These are phyloP conservation scores for Aptenodytes forsteri DNA, from an alignment of 2,113 vertebrate species.

Conservation along the genomic window DNA sequence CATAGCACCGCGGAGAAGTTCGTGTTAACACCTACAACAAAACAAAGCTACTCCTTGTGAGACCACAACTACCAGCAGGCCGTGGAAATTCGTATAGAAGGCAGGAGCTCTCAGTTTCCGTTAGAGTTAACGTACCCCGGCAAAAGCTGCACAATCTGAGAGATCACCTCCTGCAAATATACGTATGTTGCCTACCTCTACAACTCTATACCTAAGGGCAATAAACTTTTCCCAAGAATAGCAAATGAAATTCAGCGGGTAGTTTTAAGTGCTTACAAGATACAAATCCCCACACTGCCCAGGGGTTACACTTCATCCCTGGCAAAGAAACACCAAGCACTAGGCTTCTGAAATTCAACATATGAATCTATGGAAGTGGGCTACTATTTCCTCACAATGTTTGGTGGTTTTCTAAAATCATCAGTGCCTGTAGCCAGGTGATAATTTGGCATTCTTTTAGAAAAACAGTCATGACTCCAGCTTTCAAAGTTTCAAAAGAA, in stretches of 20 bases:
- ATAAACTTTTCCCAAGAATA: neutral
- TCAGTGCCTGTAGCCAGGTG: neutral
- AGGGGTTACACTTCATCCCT: neutral
- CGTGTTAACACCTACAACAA: neutral
- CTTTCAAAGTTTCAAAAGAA: neutral
- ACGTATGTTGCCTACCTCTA: fast-evolving
- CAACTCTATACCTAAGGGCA: neutral
- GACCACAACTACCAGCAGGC: neutral
- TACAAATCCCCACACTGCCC: neutral
- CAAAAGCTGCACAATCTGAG: neutral
- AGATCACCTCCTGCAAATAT: neutral
- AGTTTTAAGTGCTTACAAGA: neutral
- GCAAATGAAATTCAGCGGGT: neutral
- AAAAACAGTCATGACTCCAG: neutral
- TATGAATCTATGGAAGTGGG: neutral
- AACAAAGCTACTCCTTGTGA: neutral
- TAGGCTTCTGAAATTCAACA: neutral
- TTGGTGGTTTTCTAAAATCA: neutral
- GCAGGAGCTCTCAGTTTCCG: neutral
- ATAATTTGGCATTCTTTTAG: neutral
- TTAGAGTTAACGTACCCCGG: neutral
- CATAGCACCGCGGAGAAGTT: neutral
- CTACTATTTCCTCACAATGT: neutral
- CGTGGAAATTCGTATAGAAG: neutral
- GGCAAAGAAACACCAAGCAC: neutral